A percentile compares a stretch with the other conserved stretches of the same genome.
Conservation (phyloP, 2,113 vertebrate species). For the Microtus oregoni region DNA sequence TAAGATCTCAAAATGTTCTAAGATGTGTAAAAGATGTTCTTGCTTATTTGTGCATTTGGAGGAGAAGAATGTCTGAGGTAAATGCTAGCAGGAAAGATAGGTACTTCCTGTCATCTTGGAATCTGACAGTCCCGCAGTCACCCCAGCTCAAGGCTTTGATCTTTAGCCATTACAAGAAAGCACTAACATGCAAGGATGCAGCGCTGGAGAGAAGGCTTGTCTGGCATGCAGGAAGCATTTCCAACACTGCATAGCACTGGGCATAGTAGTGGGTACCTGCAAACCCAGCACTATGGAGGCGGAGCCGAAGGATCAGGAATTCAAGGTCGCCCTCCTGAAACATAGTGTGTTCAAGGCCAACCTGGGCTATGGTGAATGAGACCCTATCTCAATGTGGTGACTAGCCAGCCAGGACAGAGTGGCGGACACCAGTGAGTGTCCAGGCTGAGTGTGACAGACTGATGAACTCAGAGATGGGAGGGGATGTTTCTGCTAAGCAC, state of each 20-base stretch:
- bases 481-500: neutral
- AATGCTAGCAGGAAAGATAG: neutral
- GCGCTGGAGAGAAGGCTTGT: neutral
- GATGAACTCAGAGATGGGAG: neutral
- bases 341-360: neutral
- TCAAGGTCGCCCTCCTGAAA: neutral
- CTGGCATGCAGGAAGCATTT: neutral
- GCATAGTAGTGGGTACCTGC: too few species aligned
- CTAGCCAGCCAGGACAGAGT: fast-evolving
- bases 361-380: neutral
- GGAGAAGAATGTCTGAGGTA: neutral
- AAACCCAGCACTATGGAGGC: neutral
- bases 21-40: neutral
- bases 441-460: neutral
- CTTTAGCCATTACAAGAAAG: neutral
- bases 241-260: neutral
- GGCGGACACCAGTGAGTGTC: neutral
- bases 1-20: neutral
- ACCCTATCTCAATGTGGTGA: neutral
- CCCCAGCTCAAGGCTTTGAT: neutral
- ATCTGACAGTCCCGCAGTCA: neutral
- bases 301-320: neutral
- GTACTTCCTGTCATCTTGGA: neutral
- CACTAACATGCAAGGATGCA: neutral
- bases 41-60: neutral